Evolutionary conservation across 2,888 invertebrate genomes (phyloP), one percentile per base, ranked within the genome.

Genomic region (Mythimna lalbum): DNA sequence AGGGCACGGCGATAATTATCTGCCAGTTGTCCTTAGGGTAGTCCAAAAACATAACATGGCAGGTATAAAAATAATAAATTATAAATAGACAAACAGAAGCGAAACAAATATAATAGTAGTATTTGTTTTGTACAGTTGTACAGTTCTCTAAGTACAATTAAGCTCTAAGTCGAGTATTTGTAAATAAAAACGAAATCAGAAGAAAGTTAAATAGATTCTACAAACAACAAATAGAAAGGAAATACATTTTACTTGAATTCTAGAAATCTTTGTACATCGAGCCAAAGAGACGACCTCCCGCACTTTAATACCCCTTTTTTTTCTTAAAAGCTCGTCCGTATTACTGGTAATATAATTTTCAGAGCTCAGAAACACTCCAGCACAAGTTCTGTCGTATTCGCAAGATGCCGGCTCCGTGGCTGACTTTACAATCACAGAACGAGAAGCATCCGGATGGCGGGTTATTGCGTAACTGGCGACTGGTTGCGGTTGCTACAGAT

Each of bases 341-440:
- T 55, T 76, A 49, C 59, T 55, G 53, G 63, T 63, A 60, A 72
- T 79, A 75, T 75, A 63, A 79, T 80, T 79, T 76, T 36, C 31
- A 55, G 47, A 71, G 64, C 57, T 56, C 27, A 67, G 79, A 81
- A 82, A 81, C 73, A 76, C 68, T 73, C 69, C 69, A 27, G 79
- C 63, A 62, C 43, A 81, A 81, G 63, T 81, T 81, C 64, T 69
- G 73, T 63, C 75, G 76, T 66, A 66, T 75, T 81, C 76, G 73
- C 85, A 84, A 86, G 87, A 84, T 69, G 69, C 76, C 78, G 74
- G 69, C 14, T 76, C 73, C 78, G 84, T 77, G 80, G 62, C 78
- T 85, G 81, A 87, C 85, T 87, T 83, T 78, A 85, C 88, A 87
- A 77, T 83, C 78, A 75, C 67, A 83, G 79, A 83, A 72, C 73